These are phyloP conservation scores for Lates calcarifer DNA, from an alignment of 2,113 vertebrate species.

Conservation along the genomic window DNA sequence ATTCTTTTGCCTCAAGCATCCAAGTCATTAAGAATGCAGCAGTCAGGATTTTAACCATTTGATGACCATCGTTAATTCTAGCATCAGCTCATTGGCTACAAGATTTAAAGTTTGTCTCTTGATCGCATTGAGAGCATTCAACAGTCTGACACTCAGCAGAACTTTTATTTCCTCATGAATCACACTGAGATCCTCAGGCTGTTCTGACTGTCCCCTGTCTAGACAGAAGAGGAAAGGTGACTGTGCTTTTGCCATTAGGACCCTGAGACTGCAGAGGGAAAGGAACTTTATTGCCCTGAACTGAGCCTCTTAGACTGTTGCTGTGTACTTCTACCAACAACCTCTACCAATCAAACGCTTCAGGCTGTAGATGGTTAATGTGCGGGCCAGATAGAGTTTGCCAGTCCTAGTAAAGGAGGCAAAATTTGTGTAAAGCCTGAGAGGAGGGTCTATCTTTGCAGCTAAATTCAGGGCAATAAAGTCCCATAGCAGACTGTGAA, in stretches of 20 bases:
- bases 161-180: slow-evolving; percentile 62
- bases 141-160: no score
- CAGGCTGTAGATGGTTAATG: slow-evolving; percentile 29
- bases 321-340: slow-evolving; percentile 34
- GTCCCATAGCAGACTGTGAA: not conserved
- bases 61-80: slow-evolving; percentile 15
- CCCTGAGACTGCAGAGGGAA: slow-evolving; percentile 1
- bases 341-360: slow-evolving; percentile 27
- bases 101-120: slow-evolving; percentile 6
- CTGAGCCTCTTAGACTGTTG: slow-evolving; percentile 25
- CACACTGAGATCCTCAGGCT: slow-evolving; percentile 47
- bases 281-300: slow-evolving; percentile 40
- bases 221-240: slow-evolving; percentile 63
- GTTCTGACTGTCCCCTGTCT: slow-evolving; percentile 48
- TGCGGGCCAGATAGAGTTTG: slow-evolving; percentile 36
- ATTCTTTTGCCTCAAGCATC: slow-evolving; percentile 9
- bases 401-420: no score
- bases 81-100: slow-evolving; percentile 13
- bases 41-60: slow-evolving; percentile 15
- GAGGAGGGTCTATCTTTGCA: slow-evolving; percentile 28
- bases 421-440: no score
- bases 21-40: slow-evolving; percentile 30
- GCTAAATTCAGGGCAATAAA: slow-evolving; percentile 28
- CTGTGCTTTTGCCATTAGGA: slow-evolving; percentile 46
- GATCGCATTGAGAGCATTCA: no score